phyloP scores from a whole-genome alignment of 1,140 invertebrate genomes.

The Platorchestia sp. region DNA sequence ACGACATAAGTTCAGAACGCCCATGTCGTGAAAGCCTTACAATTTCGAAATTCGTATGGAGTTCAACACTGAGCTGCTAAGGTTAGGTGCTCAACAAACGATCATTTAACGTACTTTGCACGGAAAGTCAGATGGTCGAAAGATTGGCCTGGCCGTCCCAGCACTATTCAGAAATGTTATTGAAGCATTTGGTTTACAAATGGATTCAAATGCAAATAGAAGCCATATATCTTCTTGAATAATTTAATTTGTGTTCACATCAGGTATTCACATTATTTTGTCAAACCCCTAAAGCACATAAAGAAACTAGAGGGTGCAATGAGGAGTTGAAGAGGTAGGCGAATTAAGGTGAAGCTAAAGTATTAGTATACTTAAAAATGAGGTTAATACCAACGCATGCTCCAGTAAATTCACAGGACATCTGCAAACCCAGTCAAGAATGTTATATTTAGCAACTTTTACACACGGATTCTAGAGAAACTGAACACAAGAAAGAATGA shows the following conservation, averaged over 20 bases:
- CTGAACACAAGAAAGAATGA: not conserved
- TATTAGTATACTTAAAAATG: not conserved
- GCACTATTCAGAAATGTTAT: not conserved
- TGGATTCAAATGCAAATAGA: not conserved
- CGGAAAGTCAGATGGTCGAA: not conserved
- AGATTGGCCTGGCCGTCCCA: not conserved
- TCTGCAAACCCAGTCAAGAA: not conserved
- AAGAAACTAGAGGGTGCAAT: not conserved
- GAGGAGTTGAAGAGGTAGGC: not conserved
- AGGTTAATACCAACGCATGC: not conserved
- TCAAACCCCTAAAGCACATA: not conserved
- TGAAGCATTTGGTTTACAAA: not conserved
- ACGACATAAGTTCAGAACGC: not conserved
- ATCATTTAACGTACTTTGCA: no score
- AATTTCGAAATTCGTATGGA: not conserved
- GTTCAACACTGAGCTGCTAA: not conserved
- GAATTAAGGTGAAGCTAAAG: not conserved
- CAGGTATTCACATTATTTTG: not conserved
- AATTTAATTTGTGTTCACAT: not conserved
- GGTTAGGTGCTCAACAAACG: no score
- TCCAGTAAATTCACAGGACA: not conserved
- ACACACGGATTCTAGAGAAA: not conserved
- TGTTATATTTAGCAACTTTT: not conserved
- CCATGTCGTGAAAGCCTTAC: not conserved
- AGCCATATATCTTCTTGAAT: not conserved